Evolutionary conservation across 2,888 invertebrate genomes (phyloP).

Genomic region (Eumerus sabulonum): DNA sequence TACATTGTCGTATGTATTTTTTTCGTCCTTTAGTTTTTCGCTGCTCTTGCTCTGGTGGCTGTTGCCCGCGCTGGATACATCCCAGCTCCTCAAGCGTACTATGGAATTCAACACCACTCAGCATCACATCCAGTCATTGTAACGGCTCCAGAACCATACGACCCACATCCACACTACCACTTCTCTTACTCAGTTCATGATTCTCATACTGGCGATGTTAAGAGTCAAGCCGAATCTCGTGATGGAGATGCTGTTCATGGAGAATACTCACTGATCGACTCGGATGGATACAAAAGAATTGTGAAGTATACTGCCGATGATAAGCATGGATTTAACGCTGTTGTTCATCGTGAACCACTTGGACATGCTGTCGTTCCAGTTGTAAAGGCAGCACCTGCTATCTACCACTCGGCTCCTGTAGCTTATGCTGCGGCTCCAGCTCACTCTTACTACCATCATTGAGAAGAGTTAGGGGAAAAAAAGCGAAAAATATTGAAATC

Average conservation of each 20-base stretch:
- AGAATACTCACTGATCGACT: slow-evolving; percentile 78
- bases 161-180: slow-evolving; percentile 70
- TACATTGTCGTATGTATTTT: not conserved
- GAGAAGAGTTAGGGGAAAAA: not conserved
- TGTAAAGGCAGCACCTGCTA: slow-evolving; percentile 48
- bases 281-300: slow-evolving; percentile 78
- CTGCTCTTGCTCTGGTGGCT: slow-evolving; percentile 51
- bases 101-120: slow-evolving; percentile 42
- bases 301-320: slow-evolving; percentile 79
- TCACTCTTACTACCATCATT: not conserved
- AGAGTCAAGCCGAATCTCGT: slow-evolving; percentile 78
- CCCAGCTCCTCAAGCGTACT: slow-evolving; percentile 66
- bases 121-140: slow-evolving; percentile 26
- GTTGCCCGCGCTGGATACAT: slow-evolving; percentile 49
- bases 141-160: slow-evolving; percentile 48
- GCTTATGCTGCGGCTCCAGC: slow-evolving; percentile 38
- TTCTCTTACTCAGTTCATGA: slow-evolving; percentile 77
- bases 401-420: slow-evolving; percentile 38
- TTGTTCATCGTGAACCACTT: slow-evolving; percentile 77
- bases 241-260: slow-evolving; percentile 79
- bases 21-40: slow-evolving; percentile 32
- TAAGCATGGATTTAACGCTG: slow-evolving; percentile 79
- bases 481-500: too few relatives aligned
- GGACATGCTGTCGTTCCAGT: slow-evolving; percentile 41
- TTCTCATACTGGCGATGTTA: slow-evolving; percentile 78